Conservation (phyloP, 1,140 invertebrate genomes). For the Spodoptera frugiperda region DNA sequence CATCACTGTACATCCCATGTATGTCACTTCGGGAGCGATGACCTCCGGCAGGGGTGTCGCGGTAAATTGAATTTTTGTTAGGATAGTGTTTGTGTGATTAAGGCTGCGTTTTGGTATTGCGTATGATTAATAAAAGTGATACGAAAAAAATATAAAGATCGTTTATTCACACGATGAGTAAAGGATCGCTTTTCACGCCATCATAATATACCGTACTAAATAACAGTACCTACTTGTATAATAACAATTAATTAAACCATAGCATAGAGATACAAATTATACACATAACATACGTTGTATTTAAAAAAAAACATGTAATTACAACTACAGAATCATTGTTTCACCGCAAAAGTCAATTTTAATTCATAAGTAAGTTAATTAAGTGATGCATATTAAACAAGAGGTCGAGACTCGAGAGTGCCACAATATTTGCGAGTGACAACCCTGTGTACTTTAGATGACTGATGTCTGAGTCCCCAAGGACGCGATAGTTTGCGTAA, state of each 20-base stretch:
- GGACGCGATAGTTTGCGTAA: conserved; percentile 24
- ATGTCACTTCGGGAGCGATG: conserved; percentile 6
- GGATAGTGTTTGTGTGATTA: background rate
- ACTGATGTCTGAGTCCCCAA: conserved; percentile 26
- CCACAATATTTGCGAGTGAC: background rate
- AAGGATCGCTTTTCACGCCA: no score
- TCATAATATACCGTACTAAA: no score
- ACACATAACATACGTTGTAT: no score
- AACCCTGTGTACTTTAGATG: conserved; percentile 15
- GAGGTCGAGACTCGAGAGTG: no score
- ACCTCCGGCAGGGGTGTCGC: background rate
- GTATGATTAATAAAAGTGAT: background rate
- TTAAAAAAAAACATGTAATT: no score
- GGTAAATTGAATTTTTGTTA: background rate
- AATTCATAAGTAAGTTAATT: no score
- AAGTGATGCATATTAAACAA: no score
- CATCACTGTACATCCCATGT: background rate
- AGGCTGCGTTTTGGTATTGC: background rate
- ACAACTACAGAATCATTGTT: no score
- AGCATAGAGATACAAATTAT: no score
- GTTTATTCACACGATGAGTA: no score
- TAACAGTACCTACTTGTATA: background rate
- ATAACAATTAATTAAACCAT: background rate
- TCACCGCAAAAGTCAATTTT: no score
- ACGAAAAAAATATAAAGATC: no score